phyloP scores from a whole-genome alignment of 2,113 vertebrate species.

The Tringa solitaria region DNA sequence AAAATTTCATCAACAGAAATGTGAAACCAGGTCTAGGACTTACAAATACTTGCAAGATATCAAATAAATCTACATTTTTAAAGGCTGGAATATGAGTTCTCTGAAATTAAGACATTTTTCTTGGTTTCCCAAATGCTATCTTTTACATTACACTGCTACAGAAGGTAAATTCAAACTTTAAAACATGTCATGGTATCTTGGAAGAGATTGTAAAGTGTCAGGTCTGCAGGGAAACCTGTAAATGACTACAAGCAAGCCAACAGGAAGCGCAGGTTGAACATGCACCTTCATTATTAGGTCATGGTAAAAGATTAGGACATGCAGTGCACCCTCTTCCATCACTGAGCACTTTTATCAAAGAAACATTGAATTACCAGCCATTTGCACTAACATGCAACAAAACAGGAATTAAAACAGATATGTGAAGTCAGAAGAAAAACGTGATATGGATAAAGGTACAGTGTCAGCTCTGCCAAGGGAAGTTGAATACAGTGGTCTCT shows the following conservation, averaged over 20 bases:
- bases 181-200: background rate
- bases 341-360: background rate
- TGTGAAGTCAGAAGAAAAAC: background rate
- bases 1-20: background rate
- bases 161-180: background rate
- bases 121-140: background rate
- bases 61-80: background rate
- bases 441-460: background rate
- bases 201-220: background rate
- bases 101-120: background rate
- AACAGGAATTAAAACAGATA: background rate
- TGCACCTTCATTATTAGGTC: fast-evolving
- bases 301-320: background rate
- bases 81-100: background rate
- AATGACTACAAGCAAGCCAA: background rate
- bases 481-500: background rate
- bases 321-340: background rate
- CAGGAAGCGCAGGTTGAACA: background rate
- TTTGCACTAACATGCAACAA: background rate
- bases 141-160: background rate
- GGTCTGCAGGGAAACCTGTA: background rate
- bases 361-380: background rate
- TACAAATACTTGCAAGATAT: background rate
- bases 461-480: background rate
- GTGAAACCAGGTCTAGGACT: background rate